Conservation (phyloP, 2,113 vertebrate genomes). For the Lasiurus cinereus region DNA sequence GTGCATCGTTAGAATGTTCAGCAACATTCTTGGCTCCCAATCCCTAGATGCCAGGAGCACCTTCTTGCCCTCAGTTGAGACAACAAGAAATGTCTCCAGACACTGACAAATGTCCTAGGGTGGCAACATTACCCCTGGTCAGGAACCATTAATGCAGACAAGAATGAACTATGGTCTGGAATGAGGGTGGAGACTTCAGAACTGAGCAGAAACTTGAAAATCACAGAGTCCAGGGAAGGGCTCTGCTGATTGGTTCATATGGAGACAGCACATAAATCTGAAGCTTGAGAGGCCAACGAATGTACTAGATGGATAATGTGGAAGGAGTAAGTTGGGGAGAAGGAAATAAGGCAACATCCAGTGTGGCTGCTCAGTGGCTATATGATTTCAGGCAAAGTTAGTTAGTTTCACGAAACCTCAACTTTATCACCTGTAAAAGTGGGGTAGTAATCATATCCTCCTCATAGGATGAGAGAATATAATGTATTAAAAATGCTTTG, state of each 20-base stretch:
- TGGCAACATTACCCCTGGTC: neutral
- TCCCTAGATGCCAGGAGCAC: neutral
- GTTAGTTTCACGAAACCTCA: constrained; percentile 18
- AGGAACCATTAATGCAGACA: neutral
- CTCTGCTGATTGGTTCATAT: neutral
- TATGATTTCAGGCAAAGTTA: neutral
- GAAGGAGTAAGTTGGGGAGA: neutral
- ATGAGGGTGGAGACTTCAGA: neutral
- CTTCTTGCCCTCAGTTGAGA: neutral
- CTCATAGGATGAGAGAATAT: neutral
- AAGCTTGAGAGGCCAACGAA: neutral
- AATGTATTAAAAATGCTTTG: neutral
- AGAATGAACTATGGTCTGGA: neutral
- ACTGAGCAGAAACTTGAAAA: neutral
- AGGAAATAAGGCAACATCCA: neutral
- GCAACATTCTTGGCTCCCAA: neutral
- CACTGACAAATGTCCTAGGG: neutral
- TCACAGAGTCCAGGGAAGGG: neutral
- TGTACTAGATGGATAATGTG: neutral
- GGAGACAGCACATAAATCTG: neutral
- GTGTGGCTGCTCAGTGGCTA: neutral
- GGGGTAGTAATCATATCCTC: neutral
- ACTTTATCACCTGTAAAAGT: neutral
- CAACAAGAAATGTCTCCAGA: neutral
- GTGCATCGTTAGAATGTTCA: neutral